These are phyloP conservation scores for Actinia tenebrosa DNA, from an alignment of 64 coral and sea anemone genomes.

Conservation along the genomic window DNA sequence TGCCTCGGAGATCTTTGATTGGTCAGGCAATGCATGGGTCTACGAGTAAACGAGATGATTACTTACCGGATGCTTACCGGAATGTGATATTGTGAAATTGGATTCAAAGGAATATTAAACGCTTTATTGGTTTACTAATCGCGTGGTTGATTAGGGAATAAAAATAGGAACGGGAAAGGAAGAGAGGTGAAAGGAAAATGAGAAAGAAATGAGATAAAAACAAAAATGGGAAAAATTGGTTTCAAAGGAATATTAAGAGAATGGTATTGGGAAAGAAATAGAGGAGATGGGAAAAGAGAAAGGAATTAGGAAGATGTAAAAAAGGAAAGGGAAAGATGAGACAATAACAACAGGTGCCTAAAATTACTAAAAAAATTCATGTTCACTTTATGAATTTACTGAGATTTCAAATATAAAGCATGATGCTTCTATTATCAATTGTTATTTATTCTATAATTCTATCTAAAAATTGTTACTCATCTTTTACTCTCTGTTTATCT, in stretches of 20 bases:
- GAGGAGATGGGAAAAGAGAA: too few relatives aligned
- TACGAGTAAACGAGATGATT: not conserved
- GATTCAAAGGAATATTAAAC: not conserved
- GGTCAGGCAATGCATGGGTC: slow-evolving; percentile 2
- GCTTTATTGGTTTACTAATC: not conserved
- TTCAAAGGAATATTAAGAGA: too few relatives aligned
- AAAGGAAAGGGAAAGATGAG: too few relatives aligned
- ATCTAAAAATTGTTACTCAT: not conserved
- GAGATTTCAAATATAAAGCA: not conserved
- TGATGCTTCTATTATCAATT: not conserved
- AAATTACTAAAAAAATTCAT: too few relatives aligned
- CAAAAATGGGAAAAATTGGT: too few relatives aligned
- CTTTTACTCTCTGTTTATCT: not conserved
- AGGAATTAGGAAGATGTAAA: too few relatives aligned
- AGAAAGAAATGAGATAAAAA: too few relatives aligned
- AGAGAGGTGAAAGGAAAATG: too few relatives aligned
- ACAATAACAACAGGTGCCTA: too few relatives aligned
- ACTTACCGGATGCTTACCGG: not conserved
- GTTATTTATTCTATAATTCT: not conserved
- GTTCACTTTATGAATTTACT: too few relatives aligned
- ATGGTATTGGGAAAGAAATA: too few relatives aligned
- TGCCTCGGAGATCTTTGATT: slow-evolving; percentile 22
- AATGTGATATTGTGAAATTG: not conserved
- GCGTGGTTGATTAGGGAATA: not conserved
- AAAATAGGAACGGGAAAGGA: too few relatives aligned